Evolutionary conservation across 2,113 vertebrate species (phyloP).

Genomic region (Camelus bactrianus): DNA sequence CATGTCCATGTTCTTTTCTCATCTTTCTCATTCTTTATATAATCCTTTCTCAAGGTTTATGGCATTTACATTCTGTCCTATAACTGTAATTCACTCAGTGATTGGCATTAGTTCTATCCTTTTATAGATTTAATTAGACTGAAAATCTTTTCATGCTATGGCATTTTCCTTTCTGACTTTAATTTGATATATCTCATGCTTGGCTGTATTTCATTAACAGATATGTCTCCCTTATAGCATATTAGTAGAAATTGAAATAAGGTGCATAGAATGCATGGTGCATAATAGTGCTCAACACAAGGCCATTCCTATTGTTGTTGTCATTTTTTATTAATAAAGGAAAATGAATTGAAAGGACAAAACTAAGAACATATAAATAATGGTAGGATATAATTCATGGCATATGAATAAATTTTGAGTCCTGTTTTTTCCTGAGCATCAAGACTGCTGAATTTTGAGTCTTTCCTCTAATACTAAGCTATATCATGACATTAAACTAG

Average conservation of each 20-base stretch:
- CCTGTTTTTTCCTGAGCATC: neutral
- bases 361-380: neutral
- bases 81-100: neutral
- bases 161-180: neutral
- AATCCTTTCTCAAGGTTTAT: neutral
- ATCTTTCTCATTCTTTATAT: slow-evolving; percentile 4
- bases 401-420: neutral
- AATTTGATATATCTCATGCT: neutral
- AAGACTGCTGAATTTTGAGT: neutral
- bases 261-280: neutral
- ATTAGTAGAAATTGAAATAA: slow-evolving; percentile 42
- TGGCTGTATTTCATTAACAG: neutral
- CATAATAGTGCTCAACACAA: neutral
- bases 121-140: slow-evolving; percentile 33
- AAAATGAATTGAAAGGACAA: slow-evolving; percentile 11
- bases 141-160: neutral
- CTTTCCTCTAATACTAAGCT: slow-evolving; percentile 21
- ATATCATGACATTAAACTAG: slow-evolving; percentile 28
- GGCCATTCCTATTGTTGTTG: neutral
- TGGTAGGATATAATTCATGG: neutral
- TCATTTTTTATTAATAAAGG: slow-evolving; percentile 1
- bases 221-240: neutral
- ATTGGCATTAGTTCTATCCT: neutral
- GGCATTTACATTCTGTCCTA: neutral
- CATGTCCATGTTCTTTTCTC: neutral